Evolutionary conservation across 2,888 invertebrate species (phyloP), one percentile per base, ranked within the genome.

Genomic region (Machimus atricapillus): DNA sequence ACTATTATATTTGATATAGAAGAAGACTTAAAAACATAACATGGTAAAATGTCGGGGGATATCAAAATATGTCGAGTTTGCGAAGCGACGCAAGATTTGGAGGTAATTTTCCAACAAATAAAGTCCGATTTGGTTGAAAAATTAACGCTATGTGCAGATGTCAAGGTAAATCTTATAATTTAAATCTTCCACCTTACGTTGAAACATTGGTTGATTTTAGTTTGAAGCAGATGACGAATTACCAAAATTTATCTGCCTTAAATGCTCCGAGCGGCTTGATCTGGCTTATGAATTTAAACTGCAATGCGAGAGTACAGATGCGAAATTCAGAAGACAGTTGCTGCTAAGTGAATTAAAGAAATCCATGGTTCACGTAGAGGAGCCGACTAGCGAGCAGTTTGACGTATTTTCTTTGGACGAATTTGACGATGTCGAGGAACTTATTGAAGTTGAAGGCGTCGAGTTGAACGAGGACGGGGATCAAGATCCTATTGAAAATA

Each of bases 201-300:
- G 56, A 56, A n/a, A 34, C 31, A 27, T 56, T 27, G 14, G 16
- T 16, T 7, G 31, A 27, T 88, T 89, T 27, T 52, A 90, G 90
- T 88, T 89, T 19, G 85, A 86, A n/a, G 19, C 58, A n/a, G 66
- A 89, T 31, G 89, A 90, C 74, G 14, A 73, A 0, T 86, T 90
- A n/a, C 89, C 89, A 2, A 88, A 89, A 82, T 79, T 86, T 58
- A 89, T 90, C 31, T 90, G 90, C 58, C 43, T 58, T 2, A 14
- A 43, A 8, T 90, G 90, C 82, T 34, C 85, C 2, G 27, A 87
- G 43, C 88, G 88, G 73, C 86, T 90, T 27, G 87, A 89, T 76
- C 56, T 86, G 14, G 87, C 89, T 2, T 89, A 89, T 79, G 88
- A 88, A 52, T 90, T 90, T 76, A 89, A 88, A 87, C 86, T 88